Evolutionary conservation across 2,888 invertebrate species (phyloP).

Genomic region (Zaprionus obscuricornis): DNA sequence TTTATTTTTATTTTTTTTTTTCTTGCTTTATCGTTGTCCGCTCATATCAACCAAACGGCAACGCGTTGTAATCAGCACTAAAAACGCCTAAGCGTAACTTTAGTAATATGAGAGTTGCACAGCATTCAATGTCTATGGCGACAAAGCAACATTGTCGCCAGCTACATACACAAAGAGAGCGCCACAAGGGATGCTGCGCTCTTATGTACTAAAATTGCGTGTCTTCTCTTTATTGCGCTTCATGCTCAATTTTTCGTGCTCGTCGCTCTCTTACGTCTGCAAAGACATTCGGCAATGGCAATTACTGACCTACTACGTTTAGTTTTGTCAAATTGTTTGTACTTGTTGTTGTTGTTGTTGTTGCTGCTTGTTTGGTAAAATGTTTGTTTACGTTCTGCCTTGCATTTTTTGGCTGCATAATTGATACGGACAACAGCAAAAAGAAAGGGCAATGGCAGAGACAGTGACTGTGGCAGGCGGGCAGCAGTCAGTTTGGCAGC

Average conservation of each 20-base stretch:
- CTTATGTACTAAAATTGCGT: constrained; percentile 34
- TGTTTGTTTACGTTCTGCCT: constrained; percentile 71
- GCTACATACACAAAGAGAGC: constrained; percentile 13
- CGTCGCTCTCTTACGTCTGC: too few species aligned
- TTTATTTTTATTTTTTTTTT: too few species aligned
- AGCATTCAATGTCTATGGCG: constrained; percentile 29
- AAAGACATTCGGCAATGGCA: constrained; percentile 17
- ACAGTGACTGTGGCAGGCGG: constrained; percentile 9
- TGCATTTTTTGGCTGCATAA: constrained; percentile 66
- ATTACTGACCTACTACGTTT: constrained; percentile 51
- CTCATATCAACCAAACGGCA: constrained; percentile 80
- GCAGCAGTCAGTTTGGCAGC: background rate
- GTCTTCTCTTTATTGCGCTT: too few species aligned
- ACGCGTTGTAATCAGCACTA: constrained; percentile 84
- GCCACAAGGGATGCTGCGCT: constrained; percentile 50
- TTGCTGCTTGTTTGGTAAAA: constrained; percentile 47
- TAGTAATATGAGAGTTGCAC: constrained; percentile 50
- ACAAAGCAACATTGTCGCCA: constrained; percentile 51
- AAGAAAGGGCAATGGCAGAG: constrained; percentile 18
- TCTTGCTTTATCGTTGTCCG: constrained; percentile 43
- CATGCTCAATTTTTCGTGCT: too few species aligned
- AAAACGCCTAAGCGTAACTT: constrained; percentile 69
- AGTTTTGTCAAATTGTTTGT: too few species aligned
- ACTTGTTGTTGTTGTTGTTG: constrained; percentile 4
- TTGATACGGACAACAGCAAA: constrained; percentile 57